phyloP scores from a whole-genome alignment of 2,888 invertebrate species.

The Heliconius aoede region DNA sequence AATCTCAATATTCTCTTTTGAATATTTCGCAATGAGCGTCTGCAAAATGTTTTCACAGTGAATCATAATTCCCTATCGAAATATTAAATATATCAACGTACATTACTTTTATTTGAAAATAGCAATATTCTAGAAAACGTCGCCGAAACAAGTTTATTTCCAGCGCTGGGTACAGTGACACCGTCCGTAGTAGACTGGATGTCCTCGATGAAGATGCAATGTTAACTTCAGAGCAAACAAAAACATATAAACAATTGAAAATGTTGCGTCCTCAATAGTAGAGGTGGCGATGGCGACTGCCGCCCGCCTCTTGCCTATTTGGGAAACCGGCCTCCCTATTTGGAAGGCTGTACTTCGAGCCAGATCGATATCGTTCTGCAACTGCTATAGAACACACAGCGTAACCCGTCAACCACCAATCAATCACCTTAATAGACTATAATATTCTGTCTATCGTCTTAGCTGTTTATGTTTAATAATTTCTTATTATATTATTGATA shows the following conservation, averaged over 20 bases:
- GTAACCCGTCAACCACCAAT: conserved; percentile 63
- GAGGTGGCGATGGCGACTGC: conserved; percentile 52
- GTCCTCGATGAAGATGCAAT: conserved; percentile 63
- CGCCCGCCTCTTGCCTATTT: conserved; percentile 75
- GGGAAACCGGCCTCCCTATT: conserved; percentile 75
- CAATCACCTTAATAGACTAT: conserved; percentile 64
- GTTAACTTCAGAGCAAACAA: conserved; percentile 61
- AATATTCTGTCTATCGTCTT: conserved; percentile 41
- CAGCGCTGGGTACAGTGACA: conserved; percentile 52
- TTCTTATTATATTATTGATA: conserved; percentile 4
- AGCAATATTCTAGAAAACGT: conserved; percentile 48
- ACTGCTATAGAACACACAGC: conserved; percentile 58
- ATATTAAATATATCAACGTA: conserved; percentile 32
- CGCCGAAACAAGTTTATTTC: conserved; percentile 50
- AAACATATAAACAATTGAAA: conserved; percentile 76
- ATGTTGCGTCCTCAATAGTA: conserved; percentile 74
- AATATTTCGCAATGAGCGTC: background rate
- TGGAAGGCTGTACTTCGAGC: conserved; percentile 80
- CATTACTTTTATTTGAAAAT: conserved; percentile 38
- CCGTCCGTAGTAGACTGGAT: conserved; percentile 52
- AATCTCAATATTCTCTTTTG: conserved; percentile 25
- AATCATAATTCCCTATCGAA: conserved; percentile 3
- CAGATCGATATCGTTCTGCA: conserved; percentile 72
- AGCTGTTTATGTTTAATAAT: background rate
- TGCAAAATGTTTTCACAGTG: background rate